Evolutionary conservation across 2,797 vertebrate genomes (phyloP).

Genomic region (Labroides dimidiatus): DNA sequence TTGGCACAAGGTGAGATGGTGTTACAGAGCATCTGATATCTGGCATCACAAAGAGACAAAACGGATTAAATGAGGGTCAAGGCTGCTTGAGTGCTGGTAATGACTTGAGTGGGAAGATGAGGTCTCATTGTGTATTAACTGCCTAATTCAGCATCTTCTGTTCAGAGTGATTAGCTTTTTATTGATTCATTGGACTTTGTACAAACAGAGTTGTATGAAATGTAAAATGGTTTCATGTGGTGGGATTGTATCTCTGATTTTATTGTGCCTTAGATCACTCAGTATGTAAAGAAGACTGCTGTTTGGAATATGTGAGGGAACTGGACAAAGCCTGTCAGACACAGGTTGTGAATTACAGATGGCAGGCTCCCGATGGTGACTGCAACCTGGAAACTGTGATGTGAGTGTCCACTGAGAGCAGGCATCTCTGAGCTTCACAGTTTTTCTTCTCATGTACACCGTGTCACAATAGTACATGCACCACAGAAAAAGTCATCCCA

Average conservation of each 20-base stretch:
- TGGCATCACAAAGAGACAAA: background rate
- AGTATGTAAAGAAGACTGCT: constrained; percentile 85
- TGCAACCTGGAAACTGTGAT: constrained; percentile 83
- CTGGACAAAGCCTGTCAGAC: rapidly evolving
- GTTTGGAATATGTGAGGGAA: constrained; percentile 47
- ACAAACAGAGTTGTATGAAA: background rate
- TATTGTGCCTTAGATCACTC: constrained; percentile 18
- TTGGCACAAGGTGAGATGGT: no score
- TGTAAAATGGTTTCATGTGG: background rate
- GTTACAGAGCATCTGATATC: no score
- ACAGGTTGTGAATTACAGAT: constrained; percentile 59
- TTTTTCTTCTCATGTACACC: no score
- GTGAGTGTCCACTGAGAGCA: constrained; percentile 66
- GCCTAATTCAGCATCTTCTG: background rate
- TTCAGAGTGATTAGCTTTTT: background rate
- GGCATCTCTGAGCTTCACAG: no score
- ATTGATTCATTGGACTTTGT: background rate
- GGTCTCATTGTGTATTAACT: background rate
- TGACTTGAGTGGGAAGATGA: background rate
- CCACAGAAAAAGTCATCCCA: no score
- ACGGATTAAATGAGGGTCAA: constrained; percentile 37
- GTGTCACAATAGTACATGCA: no score
- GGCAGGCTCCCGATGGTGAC: constrained; percentile 77
- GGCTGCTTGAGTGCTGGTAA: constrained; percentile 19
- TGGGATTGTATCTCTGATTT: background rate